Conservation (phyloP, 2,113 vertebrate genomes). For the Festucalex cinctus region DNA sequence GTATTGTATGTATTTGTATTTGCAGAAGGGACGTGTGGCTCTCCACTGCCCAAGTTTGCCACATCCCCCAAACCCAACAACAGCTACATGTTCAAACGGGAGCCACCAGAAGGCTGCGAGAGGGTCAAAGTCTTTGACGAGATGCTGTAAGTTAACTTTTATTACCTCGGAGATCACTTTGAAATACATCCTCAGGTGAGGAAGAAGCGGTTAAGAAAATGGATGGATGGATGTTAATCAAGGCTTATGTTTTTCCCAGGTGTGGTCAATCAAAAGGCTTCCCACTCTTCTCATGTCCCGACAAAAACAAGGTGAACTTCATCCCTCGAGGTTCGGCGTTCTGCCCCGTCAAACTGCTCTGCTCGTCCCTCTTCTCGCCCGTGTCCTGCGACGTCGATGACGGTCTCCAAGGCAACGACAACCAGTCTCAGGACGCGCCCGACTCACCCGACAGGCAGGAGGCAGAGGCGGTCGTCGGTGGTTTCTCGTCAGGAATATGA, state of each 20-base stretch:
- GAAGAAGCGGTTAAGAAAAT: too few relatives aligned
- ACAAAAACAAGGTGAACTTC: slow-evolving; percentile 99
- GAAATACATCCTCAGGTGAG: too few relatives aligned
- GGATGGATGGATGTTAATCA: too few relatives aligned
- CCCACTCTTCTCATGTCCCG: slow-evolving; percentile 94
- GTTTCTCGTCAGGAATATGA: slow-evolving; percentile 62
- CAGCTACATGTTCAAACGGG: slow-evolving; percentile 99
- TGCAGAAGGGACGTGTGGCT: slow-evolving; percentile 89
- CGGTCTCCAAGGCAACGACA: slow-evolving; percentile 23
- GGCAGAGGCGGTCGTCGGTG: slow-evolving; percentile 42
- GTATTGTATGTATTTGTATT: slow-evolving; percentile 33
- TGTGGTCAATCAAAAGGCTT: slow-evolving; percentile 86
- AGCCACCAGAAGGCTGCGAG: slow-evolving; percentile 98
- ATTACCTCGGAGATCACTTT: too few relatives aligned
- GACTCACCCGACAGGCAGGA: slow-evolving; percentile 54
- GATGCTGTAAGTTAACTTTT: slow-evolving; percentile 80
- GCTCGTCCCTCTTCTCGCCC: slow-evolving; percentile 76
- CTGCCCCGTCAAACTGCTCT: slow-evolving; percentile 92
- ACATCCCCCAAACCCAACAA: slow-evolving; percentile 99
- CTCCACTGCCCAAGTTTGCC: slow-evolving; percentile 94
- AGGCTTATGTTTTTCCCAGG: slow-evolving; percentile 56
- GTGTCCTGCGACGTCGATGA: slow-evolving; percentile 47
- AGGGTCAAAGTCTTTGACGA: slow-evolving; percentile 98
- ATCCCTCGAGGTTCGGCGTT: slow-evolving; percentile 93
- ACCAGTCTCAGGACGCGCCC: slow-evolving; percentile 71